A percentile compares a stretch with the other conserved stretches of the same genome.
These are phyloP conservation scores for Ophioninae sp. DNA, from an alignment of 2,888 invertebrate genomes.

Conservation along the genomic window DNA sequence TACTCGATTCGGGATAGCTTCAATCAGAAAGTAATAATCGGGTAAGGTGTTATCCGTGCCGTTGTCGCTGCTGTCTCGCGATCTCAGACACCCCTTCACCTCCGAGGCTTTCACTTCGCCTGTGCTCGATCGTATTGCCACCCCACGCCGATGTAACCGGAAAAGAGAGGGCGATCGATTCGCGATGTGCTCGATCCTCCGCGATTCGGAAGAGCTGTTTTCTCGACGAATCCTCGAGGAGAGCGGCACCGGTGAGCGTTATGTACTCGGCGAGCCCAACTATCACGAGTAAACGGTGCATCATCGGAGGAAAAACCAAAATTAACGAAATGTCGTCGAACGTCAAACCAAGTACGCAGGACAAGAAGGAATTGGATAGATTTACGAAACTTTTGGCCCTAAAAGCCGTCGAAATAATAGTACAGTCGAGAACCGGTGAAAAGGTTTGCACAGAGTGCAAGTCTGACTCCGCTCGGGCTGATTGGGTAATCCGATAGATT, in stretches of 20 bases:
- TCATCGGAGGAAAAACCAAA: conserved; percentile 16
- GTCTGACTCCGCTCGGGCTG: conserved; percentile 88
- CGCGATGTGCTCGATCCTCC: neutral
- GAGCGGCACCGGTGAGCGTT: neutral
- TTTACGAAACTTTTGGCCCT: conserved; percentile 93
- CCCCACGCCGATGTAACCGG: neutral
- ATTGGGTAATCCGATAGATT: conserved; percentile 86
- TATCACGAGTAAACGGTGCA: conserved; percentile 27
- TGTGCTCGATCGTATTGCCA: neutral
- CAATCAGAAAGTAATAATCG: neutral
- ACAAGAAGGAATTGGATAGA: conserved; percentile 92
- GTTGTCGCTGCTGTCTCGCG: neutral
- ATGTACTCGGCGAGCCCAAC: neutral
- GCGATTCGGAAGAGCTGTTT: neutral
- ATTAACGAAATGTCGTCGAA: conserved; percentile 69
- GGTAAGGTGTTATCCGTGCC: neutral
- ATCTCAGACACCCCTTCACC: neutral
- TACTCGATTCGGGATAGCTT: neutral
- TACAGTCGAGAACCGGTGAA: conserved; percentile 94
- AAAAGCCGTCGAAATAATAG: conserved; percentile 95
- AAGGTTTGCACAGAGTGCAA: conserved; percentile 92
- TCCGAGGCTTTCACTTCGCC: neutral
- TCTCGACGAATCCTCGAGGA: neutral
- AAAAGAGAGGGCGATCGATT: neutral
- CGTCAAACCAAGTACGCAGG: conserved; percentile 82